Percentiles rank a stretch among this genome's conserved stretches.
Evolutionary conservation across 2,888 invertebrate genomes (phyloP).

Genomic region (Xestoiulus laeticollis): DNA sequence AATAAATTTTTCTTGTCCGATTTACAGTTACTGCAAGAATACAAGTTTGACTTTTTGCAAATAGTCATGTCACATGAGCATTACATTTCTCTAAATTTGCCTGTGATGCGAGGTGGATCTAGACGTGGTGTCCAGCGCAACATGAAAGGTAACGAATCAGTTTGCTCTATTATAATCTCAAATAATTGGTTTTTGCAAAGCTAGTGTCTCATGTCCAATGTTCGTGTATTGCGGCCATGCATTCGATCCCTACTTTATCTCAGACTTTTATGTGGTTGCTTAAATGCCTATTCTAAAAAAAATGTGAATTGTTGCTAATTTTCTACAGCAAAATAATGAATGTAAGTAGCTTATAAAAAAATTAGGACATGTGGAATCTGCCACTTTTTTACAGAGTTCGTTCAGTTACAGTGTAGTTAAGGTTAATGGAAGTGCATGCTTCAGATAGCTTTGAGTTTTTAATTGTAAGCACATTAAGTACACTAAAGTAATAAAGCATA

Average conservation of each 20-base stretch:
- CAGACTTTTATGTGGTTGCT: neutral
- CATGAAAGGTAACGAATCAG: slow-evolving; percentile 55
- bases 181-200: neutral
- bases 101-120: slow-evolving; percentile 69
- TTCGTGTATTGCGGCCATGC: neutral
- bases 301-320: slow-evolving; percentile 24
- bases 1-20: neutral
- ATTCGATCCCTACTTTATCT: no score
- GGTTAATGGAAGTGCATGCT: neutral
- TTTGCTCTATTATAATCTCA: slow-evolving; percentile 10
- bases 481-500: slow-evolving; percentile 41
- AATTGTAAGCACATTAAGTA: neutral
- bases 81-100: slow-evolving; percentile 90
- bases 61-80: slow-evolving; percentile 94
- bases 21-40: slow-evolving; percentile 80
- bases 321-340: neutral
- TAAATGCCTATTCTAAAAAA: neutral
- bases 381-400: neutral
- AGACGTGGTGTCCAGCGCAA: slow-evolving; percentile 50
- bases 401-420: neutral
- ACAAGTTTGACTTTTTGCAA: slow-evolving; percentile 90
- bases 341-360: neutral
- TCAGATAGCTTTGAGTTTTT: neutral
- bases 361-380: neutral
- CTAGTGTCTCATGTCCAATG: neutral